Conservation (phyloP, 2,797 vertebrate species). For the Chanos chanos region DNA sequence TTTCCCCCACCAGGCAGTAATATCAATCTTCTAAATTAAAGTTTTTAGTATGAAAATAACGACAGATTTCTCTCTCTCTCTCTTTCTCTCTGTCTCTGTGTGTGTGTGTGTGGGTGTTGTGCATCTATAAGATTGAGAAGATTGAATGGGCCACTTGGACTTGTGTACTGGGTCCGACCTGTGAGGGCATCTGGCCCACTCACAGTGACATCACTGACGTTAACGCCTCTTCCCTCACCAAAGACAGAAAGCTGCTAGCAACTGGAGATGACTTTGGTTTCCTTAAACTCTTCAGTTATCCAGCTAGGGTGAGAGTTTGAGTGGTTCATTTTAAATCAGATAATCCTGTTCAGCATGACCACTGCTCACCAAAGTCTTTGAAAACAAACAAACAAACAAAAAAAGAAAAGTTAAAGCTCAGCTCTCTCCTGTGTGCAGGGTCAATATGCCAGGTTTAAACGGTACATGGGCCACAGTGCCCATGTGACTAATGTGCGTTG, state of each 20-base stretch:
- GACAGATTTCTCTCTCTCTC: too few relatives aligned
- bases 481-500: conserved; percentile 91
- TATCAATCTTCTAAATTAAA: too few relatives aligned
- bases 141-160: conserved; percentile 94
- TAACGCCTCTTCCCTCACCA: conserved; percentile 84
- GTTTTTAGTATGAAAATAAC: background rate
- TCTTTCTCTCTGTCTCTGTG: too few relatives aligned
- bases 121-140: conserved; percentile 93
- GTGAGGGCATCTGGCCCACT: conserved; percentile 90
- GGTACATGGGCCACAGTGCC: conserved; percentile 91
- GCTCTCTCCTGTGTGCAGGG: too few relatives aligned
- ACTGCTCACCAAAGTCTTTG: too few relatives aligned
- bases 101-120: too few relatives aligned
- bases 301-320: too few relatives aligned
- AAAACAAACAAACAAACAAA: too few relatives aligned
- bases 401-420: too few relatives aligned
- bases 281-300: conserved; percentile 91
- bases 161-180: conserved; percentile 85
- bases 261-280: conserved; percentile 94
- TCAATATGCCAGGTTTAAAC: conserved; percentile 88
- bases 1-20: too few relatives aligned
- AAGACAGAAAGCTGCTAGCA: conserved; percentile 82
- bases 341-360: too few relatives aligned
- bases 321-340: too few relatives aligned
- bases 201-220: conserved; percentile 90